These are phyloP conservation scores for Mormyrus hasselquistii DNA, from an alignment of 2,797 vertebrate genomes.

Conservation along the genomic window DNA sequence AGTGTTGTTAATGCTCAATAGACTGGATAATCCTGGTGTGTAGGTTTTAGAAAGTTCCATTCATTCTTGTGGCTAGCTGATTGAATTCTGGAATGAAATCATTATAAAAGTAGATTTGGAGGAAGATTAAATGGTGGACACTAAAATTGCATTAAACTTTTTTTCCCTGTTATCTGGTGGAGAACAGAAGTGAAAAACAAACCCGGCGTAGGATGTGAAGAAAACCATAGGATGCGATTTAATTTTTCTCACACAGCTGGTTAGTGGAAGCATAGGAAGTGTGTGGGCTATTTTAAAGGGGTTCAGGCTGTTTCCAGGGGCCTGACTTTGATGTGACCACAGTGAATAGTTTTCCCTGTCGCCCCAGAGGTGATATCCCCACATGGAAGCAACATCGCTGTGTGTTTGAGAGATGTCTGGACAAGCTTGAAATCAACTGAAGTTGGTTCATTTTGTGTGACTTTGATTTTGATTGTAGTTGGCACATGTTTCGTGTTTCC, in stretches of 20 bases:
- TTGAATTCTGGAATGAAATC: neutral
- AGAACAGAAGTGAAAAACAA: neutral
- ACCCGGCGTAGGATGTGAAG: neutral
- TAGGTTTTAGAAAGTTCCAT: neutral
- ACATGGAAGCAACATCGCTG: neutral
- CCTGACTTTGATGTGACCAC: conserved; percentile 13
- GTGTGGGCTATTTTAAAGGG: neutral
- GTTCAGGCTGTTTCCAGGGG: neutral
- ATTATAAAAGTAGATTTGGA: neutral
- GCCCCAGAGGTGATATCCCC: neutral
- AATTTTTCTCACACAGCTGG: neutral
- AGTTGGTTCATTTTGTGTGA: neutral
- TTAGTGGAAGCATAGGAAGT: conserved; percentile 13
- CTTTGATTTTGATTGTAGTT: neutral
- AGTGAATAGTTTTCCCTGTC: conserved; percentile 11
- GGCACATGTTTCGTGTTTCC: neutral
- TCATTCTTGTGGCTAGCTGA: neutral
- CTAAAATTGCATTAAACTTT: neutral
- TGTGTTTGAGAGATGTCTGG: neutral
- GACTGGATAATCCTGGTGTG: neutral
- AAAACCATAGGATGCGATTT: conserved; percentile 7
- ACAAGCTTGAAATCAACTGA: neutral
- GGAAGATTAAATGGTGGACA: neutral
- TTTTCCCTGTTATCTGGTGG: neutral
- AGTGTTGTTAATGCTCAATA: neutral